Evolutionary conservation across 2,888 invertebrate species (phyloP).

Genomic region (Patella caerulea): DNA sequence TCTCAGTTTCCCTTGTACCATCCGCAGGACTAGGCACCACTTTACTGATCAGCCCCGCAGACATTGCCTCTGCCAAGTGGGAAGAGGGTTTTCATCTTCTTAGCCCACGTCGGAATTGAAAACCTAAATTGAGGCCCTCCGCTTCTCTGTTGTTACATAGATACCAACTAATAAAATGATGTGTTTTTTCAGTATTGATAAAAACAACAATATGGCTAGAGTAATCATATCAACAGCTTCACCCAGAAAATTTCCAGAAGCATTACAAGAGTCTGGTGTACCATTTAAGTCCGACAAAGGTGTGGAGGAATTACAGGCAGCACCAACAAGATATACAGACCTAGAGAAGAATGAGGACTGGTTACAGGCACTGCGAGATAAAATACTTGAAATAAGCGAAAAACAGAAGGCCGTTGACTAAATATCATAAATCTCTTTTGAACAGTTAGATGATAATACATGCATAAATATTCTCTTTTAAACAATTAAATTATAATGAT

Average conservation of each 20-base stretch:
- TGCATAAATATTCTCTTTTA: not conserved
- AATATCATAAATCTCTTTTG: too few species aligned
- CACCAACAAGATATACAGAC: slow-evolving; percentile 54
- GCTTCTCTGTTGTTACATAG: too few species aligned
- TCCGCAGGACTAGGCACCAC: too few species aligned
- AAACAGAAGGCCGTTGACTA: not conserved
- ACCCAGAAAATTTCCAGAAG: slow-evolving; percentile 71
- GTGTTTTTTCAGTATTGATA: slow-evolving; percentile 16
- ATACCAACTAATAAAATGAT: not conserved
- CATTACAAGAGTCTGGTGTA: slow-evolving; percentile 63
- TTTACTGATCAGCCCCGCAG: too few species aligned
- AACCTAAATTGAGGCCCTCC: too few species aligned
- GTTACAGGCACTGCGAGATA: slow-evolving; percentile 52
- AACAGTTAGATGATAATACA: not conserved
- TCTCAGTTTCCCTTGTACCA: too few species aligned
- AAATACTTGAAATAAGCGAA: slow-evolving; percentile 47
- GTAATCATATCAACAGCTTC: slow-evolving; percentile 72
- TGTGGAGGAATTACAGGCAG: slow-evolving; percentile 44
- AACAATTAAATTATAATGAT: not conserved
- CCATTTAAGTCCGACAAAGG: slow-evolving; percentile 37
- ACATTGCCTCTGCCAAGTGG: too few species aligned
- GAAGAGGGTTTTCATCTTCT: too few species aligned
- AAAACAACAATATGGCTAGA: slow-evolving; percentile 21
- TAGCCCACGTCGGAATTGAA: too few species aligned
- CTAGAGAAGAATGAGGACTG: slow-evolving; percentile 63